Evolutionary conservation across 2,113 vertebrate genomes (phyloP).

Genomic region (Brachionichthys hirsutus): DNA sequence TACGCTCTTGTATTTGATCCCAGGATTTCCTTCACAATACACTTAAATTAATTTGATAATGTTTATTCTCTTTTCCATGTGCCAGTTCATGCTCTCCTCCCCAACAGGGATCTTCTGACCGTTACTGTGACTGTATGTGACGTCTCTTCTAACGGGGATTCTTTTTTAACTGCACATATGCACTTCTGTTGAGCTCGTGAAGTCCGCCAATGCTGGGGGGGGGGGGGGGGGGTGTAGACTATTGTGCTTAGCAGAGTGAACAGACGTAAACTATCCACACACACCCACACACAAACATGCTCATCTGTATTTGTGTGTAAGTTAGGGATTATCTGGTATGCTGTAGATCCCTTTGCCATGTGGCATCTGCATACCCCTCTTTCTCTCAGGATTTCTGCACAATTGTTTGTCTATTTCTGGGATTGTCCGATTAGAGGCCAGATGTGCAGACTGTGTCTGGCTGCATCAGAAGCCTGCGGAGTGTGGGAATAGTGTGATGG

Average conservation of each 20-base stretch:
- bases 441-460: slow-evolving; percentile 68
- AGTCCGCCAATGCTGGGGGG: background rate
- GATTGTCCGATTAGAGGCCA: slow-evolving; percentile 69
- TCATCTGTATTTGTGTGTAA: slow-evolving; percentile 1
- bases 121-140: background rate
- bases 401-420: slow-evolving; percentile 70
- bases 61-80: slow-evolving; percentile 15
- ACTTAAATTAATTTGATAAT: slow-evolving; percentile 24
- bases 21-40: background rate
- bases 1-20: background rate
- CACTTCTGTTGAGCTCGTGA: background rate
- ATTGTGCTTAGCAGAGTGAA: slow-evolving; percentile 16
- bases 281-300: slow-evolving; percentile 12
- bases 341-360: slow-evolving; percentile 21
- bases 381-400: slow-evolving; percentile 36
- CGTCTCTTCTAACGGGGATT: background rate
- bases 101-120: background rate
- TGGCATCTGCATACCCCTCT: slow-evolving; percentile 32
- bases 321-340: slow-evolving; percentile 33
- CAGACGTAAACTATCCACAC: slow-evolving; percentile 24
- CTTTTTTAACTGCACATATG: background rate
- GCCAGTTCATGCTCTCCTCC: slow-evolving; percentile 9
- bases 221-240: background rate
- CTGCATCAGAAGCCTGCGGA: slow-evolving; percentile 37
- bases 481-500: slow-evolving; percentile 22